Base-by-base conservation (phyloP, 2,113 vertebrate genomes). In the Eurypyga helias region DNA sequence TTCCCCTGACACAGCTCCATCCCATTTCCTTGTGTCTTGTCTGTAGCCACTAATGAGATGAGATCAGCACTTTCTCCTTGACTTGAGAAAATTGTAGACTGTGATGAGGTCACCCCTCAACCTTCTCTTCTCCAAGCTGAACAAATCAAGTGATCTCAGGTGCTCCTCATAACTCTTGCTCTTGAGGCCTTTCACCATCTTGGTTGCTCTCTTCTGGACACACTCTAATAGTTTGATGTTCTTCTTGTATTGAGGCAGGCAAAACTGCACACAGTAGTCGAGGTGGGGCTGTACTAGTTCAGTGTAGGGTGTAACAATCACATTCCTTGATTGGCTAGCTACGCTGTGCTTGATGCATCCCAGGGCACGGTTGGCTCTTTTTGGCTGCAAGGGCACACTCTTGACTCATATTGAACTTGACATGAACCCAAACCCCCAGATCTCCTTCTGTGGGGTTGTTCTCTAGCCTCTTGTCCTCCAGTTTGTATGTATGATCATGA, bases 321-420 rank as follows among this genome's bases (percentile, higher is more conserved):
- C 26, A 7, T 49, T n/a, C 20, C 34, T 62, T 1, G 1, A 33
- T 11, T 3, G 0, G 15, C n/a, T 33, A 38, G 45, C 41, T 10
- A 41, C 41, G n/a, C 20, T 61, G 28, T 43, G 17, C 23, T 41
- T 26, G 13, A 7, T 23, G 14, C 9, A 54, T 17, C 7, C 13
- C 11, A 10, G 36, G 36, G 43, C 29, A 43, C 0, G 0, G 29
- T 12, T 52, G 60, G 23, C 17, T 3, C 41, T 0, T 43, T 52
- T 43, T n/a, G 13, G 36, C 29, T 79, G 9, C 33, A 25, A 31
- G 19, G 15, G 33, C 25, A 55, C 18, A 13, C 49, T 34, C 24
- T 29, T 45, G 4, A 29, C 15, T 80, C 14, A 18, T 34, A 24
- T 14, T 24, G 25, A 55, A 13, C 7, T 29, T 45, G 11, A 4